Base-by-base conservation (phyloP, 2,888 invertebrate genomes). In the Melinaea marsaeus region DNA sequence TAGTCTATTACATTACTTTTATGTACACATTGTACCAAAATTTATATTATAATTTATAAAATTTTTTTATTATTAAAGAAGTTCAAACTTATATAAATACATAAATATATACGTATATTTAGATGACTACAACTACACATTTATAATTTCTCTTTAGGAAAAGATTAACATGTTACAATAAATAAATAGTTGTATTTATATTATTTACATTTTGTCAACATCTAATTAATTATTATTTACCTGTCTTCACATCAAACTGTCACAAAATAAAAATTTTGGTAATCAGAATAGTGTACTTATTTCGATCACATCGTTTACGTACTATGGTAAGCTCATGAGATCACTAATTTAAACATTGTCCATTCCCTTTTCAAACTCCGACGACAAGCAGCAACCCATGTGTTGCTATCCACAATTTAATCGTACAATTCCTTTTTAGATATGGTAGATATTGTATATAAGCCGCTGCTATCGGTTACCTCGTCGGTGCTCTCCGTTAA, bases 401-500 rank as follows among this genome's bases (percentile, higher is more conserved):
- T 22, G 45, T 58, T 58, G 37, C 7, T 37, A 35, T 60, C 57
- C 34, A 13, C 45, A 61, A 59, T 60, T 61, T 60, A 74, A 64
- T 74, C 73, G 56, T 75, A 75, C 45, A 75, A 61, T 68, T 90
- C 88, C 63, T 80, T 80, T 66, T 81, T 83, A 7, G 89, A 86
- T 68, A 89, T 81, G 46, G 87, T 86, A 37, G 88, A 89, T 63
- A 88, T 75, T 47, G 87, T 85, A 71, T 87, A 88, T 9, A 86
- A 73, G 45, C 87, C 86, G 71, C 90, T 90, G 73, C 89, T 90
- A 69, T 88, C 88, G 37, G 89, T 90, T 72, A 85, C 85, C 79
- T 87, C 90, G 70, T 88, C 88, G 69, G 88, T 90, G 80, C 88
- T 90, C 78, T 88, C 88, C 79, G 90, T 90, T 75, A 88, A 90